Conservation (phyloP, 2,797 vertebrate genomes). For the Amblyopsis hoosieri region DNA sequence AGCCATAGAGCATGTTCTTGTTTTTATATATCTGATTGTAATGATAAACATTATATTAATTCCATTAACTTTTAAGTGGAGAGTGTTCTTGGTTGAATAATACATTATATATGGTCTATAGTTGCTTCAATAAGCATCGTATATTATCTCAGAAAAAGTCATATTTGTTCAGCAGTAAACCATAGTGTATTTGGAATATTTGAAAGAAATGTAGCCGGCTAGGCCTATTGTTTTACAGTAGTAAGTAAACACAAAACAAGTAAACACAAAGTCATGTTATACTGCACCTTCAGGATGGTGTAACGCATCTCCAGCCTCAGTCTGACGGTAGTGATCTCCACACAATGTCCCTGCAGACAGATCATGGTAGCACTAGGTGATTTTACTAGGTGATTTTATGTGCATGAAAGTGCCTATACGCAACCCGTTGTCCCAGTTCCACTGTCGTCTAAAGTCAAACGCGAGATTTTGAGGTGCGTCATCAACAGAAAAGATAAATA, state of each 20-base stretch:
- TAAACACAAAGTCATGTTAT: too few species aligned
- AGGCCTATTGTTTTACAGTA: too few species aligned
- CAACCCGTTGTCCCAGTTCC: constrained; percentile 19
- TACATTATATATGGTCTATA: too few species aligned
- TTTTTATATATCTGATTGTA: too few species aligned
- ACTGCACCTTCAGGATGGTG: not conserved
- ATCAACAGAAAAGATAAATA: constrained; percentile 19
- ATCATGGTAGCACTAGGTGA: not conserved
- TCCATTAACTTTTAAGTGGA: not conserved
- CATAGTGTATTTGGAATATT: too few species aligned
- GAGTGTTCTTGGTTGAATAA: not conserved
- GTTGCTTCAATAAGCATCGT: too few species aligned
- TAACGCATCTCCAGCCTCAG: not conserved
- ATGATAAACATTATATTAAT: not conserved
- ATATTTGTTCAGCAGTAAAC: not conserved
- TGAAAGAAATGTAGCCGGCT: too few species aligned
- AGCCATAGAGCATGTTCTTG: too few species aligned
- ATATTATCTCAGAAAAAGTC: not conserved
- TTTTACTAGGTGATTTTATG: not conserved
- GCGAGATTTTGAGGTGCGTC: constrained; percentile 17
- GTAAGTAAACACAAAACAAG: too few species aligned
- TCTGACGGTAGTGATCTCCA: constrained; percentile 4
- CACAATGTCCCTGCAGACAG: not conserved
- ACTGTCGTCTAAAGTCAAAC: not conserved
- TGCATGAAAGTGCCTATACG: constrained; percentile 1